Base-by-base conservation (phyloP, 2,888 invertebrate genomes). In the Micropterix aruncella region DNA sequence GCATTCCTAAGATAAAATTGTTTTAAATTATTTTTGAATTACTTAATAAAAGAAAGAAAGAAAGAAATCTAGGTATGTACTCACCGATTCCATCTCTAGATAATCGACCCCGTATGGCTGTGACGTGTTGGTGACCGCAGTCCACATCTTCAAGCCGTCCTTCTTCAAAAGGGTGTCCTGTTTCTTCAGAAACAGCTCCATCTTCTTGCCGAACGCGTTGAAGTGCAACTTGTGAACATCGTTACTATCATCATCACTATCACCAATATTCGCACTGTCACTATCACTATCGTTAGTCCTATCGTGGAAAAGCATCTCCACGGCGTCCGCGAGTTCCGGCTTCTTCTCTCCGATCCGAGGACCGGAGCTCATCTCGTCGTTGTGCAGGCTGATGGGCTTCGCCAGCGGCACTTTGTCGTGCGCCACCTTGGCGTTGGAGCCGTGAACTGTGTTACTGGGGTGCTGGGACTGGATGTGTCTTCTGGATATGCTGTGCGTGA, bases 61-160 rank as follows among this genome's bases (percentile, higher is more conserved):
- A 19, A 42, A 27, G 17, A n/a, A n/a, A n/a, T n/a, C n/a, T n/a
- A n/a, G n/a, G n/a, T n/a, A n/a, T n/a, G 40, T 43, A 66, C 79
- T 76, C 62, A 86, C 87, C 73, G 83, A 72, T 44, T 74, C 72
- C 57, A 86, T 66, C 66, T 87, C 85, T 52, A 85, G 78, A 59
- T 89, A 85, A 54, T 83, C 79, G 38, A 89, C 78, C 16, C 85
- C 85, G 56, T 85, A 81, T 45, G 85, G 84, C 51, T 80, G 77
- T 46, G 85, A 80, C 40, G 80, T 77, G 57, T 88, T 87, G 42
- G 80, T 80, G 55, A 83, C 75, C 49, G 84, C 87, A 48, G 78
- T 79, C 80, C 85, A 90, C 73, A 92, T 76, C 60, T 84, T 84
- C 59, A 92, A 62, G 45, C 85, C 81, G 42, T 80, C 77, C 55